Conservation (phyloP, 2,797 vertebrate species). For the Neosalanx taihuensis region DNA sequence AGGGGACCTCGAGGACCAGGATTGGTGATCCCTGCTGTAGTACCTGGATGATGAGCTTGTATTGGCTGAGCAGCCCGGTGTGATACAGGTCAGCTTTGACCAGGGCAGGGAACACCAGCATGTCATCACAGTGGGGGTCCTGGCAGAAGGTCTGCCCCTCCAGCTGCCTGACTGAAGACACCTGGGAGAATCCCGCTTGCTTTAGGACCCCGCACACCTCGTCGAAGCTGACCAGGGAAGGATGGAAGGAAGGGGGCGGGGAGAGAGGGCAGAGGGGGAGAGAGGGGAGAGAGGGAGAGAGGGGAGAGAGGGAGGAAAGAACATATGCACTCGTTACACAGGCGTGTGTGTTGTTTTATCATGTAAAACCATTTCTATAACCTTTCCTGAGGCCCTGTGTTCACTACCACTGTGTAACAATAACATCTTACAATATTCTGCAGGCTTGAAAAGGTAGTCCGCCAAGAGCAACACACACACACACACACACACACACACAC, state of each 20-base stretch:
- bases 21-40: too few species aligned
- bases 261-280: slow-evolving; percentile 23
- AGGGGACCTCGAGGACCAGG: too few species aligned
- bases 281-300: slow-evolving; percentile 6
- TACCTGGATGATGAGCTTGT: slow-evolving; percentile 87
- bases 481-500: slow-evolving; percentile 20
- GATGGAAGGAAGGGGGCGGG: not conserved
- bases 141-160: slow-evolving; percentile 73
- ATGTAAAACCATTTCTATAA: slow-evolving; percentile 16
- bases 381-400: too few species aligned
- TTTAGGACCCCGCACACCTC: slow-evolving; percentile 74
- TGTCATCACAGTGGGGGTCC: slow-evolving; percentile 82
- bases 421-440: slow-evolving; percentile 16
- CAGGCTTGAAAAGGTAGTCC: slow-evolving; percentile 22
- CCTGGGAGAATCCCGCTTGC: slow-evolving; percentile 72
- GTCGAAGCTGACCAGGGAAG: slow-evolving; percentile 67
- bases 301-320: slow-evolving; percentile 1
- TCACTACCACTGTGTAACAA: too few species aligned
- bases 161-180: slow-evolving; percentile 70
- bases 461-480: slow-evolving; percentile 9
- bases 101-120: slow-evolving; percentile 79
- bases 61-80: slow-evolving; percentile 73
- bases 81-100: slow-evolving; percentile 75
- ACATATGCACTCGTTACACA: not conserved
- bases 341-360: slow-evolving; percentile 23